Evolutionary conservation across 2,113 vertebrate species (phyloP).

Genomic region (Campylomormyrus numenius): DNA sequence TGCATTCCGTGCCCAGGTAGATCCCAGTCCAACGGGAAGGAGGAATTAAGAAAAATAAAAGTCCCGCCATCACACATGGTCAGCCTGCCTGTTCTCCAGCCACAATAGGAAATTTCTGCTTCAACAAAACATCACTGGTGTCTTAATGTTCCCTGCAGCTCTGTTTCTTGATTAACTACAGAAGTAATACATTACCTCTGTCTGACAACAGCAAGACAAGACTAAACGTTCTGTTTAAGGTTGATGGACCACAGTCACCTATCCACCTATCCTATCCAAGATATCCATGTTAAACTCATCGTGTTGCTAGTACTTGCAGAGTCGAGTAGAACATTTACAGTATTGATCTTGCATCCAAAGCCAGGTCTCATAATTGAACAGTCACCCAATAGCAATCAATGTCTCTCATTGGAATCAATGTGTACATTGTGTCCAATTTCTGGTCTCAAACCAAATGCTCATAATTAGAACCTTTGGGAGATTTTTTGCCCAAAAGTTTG

Average conservation of each 20-base stretch:
- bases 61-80: background rate
- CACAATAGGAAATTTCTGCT: background rate
- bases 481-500: background rate
- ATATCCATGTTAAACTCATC: background rate
- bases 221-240: background rate
- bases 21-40: background rate
- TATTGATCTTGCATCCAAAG: background rate
- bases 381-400: background rate
- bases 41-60: background rate
- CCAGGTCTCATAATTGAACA: background rate
- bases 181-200: background rate
- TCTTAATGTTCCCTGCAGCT: background rate
- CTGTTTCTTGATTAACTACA: background rate
- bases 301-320: background rate
- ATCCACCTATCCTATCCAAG: background rate
- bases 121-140: background rate
- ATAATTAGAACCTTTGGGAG: background rate
- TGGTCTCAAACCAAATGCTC: background rate
- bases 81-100: background rate
- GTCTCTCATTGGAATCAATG: background rate
- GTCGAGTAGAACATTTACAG: background rate
- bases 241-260: background rate
- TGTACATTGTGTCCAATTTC: background rate
- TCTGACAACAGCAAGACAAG: background rate
- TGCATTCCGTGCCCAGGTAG: background rate